Conservation (phyloP, 2,797 vertebrate genomes). For the Notoglanidium macrostoma region DNA sequence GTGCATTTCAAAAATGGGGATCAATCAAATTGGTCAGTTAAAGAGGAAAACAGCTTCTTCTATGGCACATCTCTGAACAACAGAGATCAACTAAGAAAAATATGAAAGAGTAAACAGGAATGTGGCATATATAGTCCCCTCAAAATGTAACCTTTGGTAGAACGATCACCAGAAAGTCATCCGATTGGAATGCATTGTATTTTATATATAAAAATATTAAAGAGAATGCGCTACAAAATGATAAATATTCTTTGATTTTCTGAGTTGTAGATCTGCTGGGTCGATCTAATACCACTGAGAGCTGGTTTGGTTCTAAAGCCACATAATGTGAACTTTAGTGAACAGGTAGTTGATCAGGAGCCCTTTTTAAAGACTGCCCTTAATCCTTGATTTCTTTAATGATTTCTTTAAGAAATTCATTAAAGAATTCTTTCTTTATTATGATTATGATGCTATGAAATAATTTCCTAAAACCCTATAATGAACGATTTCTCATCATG, state of each 20-base stretch:
- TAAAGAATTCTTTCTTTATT: no score
- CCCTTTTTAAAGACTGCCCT: background rate
- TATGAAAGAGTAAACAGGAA: background rate
- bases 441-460: background rate
- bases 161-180: background rate
- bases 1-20: background rate
- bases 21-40: background rate
- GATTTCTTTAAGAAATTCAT: no score
- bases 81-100: background rate
- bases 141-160: background rate
- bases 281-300: background rate
- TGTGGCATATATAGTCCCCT: background rate
- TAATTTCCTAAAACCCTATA: background rate
- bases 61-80: background rate
- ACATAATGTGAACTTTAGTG: background rate
- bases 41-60: background rate
- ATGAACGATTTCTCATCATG: background rate
- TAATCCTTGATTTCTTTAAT: background rate
- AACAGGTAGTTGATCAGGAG: background rate
- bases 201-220: background rate
- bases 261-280: background rate
- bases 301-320: background rate
- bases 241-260: background rate
- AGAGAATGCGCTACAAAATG: background rate
- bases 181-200: background rate